A percentile compares a stretch with the other conserved stretches of the same genome.
Conservation (phyloP, 2,888 invertebrate species). For the Scotopteryx bipunctaria region DNA sequence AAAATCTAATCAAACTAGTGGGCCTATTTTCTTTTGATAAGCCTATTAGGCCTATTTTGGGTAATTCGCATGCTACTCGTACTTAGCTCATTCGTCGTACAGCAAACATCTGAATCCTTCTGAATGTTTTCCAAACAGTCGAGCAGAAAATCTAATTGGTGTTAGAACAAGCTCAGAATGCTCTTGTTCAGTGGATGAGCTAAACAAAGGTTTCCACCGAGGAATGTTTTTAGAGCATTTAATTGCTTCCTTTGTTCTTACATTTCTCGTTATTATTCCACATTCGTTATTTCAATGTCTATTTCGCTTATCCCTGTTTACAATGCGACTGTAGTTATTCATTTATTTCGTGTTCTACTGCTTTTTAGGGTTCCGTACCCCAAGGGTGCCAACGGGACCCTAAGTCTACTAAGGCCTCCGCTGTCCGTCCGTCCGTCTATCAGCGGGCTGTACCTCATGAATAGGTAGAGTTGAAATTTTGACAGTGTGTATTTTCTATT, state of each 20-base stretch:
- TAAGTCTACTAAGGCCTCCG: too few species aligned
- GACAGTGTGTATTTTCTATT: too few species aligned
- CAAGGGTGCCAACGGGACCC: too few species aligned
- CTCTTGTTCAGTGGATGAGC: conserved; percentile 36
- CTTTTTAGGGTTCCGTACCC: too few species aligned
- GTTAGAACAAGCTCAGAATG: conserved; percentile 47
- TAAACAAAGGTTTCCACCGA: conserved; percentile 47
- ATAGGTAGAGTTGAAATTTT: too few species aligned
- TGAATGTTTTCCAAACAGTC: conserved; percentile 57
- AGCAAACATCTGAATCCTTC: conserved; percentile 41
- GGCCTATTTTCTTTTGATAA: too few species aligned
- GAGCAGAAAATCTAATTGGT: conserved; percentile 68
- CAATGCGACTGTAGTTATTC: background rate
- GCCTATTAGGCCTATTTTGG: too few species aligned
- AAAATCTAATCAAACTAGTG: too few species aligned
- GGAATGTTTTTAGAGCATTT: conserved; percentile 52
- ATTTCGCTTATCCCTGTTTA: conserved; percentile 5
- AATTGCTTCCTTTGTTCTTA: conserved; percentile 54
- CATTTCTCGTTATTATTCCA: conserved; percentile 34
- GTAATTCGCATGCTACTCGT: background rate
- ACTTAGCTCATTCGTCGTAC: background rate
- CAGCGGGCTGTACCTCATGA: too few species aligned
- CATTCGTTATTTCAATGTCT: conserved; percentile 29
- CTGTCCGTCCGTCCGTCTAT: too few species aligned
- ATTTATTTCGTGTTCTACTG: too few species aligned